Conservation (phyloP, 2,888 invertebrate species). For the Xestia rhomboidea region DNA sequence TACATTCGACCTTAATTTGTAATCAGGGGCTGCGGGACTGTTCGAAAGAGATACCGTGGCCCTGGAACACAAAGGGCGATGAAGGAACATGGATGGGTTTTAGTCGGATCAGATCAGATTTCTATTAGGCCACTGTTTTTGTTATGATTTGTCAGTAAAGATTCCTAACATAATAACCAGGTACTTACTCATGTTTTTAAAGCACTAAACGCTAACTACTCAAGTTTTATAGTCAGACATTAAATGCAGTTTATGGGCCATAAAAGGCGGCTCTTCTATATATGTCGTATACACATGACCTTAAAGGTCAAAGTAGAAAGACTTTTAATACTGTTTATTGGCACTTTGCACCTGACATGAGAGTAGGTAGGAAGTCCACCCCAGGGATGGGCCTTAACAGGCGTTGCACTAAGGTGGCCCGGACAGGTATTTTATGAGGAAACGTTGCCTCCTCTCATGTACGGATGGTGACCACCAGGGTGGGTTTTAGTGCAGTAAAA, state of each 20-base stretch:
- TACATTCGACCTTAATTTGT: background rate
- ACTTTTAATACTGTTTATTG: slow-evolving; percentile 8
- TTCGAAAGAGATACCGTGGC: no score
- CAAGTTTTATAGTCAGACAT: background rate
- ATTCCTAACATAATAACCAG: background rate
- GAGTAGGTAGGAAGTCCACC: background rate
- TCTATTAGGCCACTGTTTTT: background rate
- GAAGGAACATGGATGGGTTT: no score
- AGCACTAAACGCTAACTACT: slow-evolving; percentile 7
- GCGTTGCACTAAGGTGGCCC: no score
- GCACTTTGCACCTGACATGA: background rate
- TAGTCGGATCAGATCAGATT: no score
- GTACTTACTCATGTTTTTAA: background rate
- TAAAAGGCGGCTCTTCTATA: slow-evolving; percentile 16
- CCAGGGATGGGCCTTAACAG: no score
- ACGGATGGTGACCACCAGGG: no score
- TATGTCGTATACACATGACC: background rate
- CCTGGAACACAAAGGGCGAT: no score
- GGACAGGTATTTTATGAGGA: no score
- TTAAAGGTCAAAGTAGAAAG: background rate
- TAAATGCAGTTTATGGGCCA: slow-evolving; percentile 16
- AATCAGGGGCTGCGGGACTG: no score
- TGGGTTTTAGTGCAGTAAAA: no score
- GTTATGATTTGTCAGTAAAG: background rate
- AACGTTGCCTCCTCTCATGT: no score